Base-by-base conservation (phyloP, 2,797 vertebrate species). In the Enteromius paludinosus region DNA sequence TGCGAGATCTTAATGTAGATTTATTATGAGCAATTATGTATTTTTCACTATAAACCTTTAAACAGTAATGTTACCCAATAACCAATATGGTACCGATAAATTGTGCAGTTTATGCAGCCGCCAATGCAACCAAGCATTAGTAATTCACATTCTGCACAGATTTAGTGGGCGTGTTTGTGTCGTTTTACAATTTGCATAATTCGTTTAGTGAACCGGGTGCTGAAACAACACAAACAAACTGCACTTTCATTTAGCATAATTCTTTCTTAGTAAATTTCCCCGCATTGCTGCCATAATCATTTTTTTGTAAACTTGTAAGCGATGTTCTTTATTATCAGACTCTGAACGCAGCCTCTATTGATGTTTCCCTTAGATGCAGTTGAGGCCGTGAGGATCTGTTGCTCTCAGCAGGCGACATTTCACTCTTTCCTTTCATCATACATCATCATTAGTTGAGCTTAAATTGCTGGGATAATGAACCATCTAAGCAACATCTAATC, bases 381-480 rank as follows among this genome's bases (percentile, higher is more conserved):
- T 64, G 59, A 74, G 23, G 30, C 15, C 3, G 23, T 49, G 30
- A 81, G 28, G 45, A 74, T 52, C 45, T 74, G 69, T 73, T 54
- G 56, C 79, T 74, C 70, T 74, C 59, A 65, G 79, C 45, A 18
- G 70, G 79, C 30, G 15, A 79, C 65, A 56, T 73, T 64, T 81
- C 56, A 64, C 56, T 81, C 68, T 73, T 43, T 62, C 41, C 5
- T 64, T 81, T 64, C 70, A 81, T 81, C 59, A 81, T 81, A 74
- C 79, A 81, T 81, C 79, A 81, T 74, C 79, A 74, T 81, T 81
- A 81, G 79, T 65, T 81, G 61, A 52, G 43, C 43, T 72, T 73
- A 65, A 65, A 81, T 74, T 81, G 70, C 43, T 41, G 43, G 30
- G 59, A 74, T 81, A 66, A 81, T 81, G 79, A 81, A 64, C 69